Conservation (phyloP, 2,113 vertebrate species). For the Cyprinodon tularosa region DNA sequence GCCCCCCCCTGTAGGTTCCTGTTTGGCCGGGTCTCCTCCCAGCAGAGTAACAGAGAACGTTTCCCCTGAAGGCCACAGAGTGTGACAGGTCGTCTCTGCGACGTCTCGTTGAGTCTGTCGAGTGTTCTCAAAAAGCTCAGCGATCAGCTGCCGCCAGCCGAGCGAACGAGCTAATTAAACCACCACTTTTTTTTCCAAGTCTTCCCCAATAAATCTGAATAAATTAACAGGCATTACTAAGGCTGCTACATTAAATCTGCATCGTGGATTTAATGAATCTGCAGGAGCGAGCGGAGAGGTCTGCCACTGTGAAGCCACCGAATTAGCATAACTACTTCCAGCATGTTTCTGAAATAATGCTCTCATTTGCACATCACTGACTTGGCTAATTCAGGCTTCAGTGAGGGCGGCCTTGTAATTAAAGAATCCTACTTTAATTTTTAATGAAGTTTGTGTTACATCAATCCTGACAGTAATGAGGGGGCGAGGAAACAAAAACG, state of each 20-base stretch:
- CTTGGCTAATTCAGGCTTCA: constrained; percentile 99
- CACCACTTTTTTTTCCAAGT: constrained; percentile 97
- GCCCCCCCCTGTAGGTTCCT: too few relatives aligned
- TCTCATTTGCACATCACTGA: constrained; percentile 99
- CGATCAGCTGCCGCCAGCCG: constrained; percentile 84
- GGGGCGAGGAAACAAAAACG: constrained; percentile 98
- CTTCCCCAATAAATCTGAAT: constrained; percentile 99
- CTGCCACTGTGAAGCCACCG: constrained; percentile 90
- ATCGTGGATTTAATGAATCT: constrained; percentile 99
- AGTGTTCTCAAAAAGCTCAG: constrained; percentile 80
- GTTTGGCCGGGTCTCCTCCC: too few relatives aligned
- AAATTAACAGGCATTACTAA: constrained; percentile 99
- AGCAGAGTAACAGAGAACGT: neutral
- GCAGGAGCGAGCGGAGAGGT: constrained; percentile 96
- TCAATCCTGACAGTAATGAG: constrained; percentile 99
- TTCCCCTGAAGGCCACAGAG: neutral
- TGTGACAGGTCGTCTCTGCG: constrained; percentile 83
- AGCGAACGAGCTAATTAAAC: constrained; percentile 98
- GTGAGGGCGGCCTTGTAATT: constrained; percentile 98
- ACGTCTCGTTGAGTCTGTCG: constrained; percentile 63
- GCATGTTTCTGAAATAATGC: constrained; percentile 99
- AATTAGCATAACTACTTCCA: constrained; percentile 99
- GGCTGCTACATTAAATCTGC: constrained; percentile 99
- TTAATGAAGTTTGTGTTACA: constrained; percentile 99
- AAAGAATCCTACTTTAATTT: constrained; percentile 99